These are phyloP conservation scores for Ostrea denselamellosa DNA, from an alignment of 1,140 invertebrate species.

Conservation along the genomic window DNA sequence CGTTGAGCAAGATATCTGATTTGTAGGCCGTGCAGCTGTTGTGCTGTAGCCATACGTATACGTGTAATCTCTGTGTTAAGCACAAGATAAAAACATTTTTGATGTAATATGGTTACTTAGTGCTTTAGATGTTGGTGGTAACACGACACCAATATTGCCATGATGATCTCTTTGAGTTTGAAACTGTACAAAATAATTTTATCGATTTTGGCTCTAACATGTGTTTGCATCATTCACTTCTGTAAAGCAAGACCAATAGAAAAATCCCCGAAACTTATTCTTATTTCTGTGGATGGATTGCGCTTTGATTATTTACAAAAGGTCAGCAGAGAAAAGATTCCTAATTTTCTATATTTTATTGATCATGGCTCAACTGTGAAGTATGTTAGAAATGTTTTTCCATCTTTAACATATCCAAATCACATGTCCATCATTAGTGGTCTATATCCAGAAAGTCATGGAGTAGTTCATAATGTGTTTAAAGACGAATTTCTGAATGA, in stretches of 20 bases:
- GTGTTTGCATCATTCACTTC: neutral
- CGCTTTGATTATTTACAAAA: conserved; percentile 69
- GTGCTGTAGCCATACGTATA: too few relatives aligned
- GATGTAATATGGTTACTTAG: neutral
- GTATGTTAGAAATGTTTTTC: conserved; percentile 80
- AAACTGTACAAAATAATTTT: neutral
- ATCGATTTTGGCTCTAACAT: neutral
- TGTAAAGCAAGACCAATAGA: conserved; percentile 7
- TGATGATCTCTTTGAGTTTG: neutral
- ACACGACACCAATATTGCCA: neutral
- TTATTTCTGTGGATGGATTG: conserved; percentile 76
- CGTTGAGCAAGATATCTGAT: too few relatives aligned
- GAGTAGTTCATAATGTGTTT: conserved; percentile 85
- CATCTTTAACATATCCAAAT: conserved; percentile 88
- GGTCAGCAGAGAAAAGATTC: conserved; percentile 45
- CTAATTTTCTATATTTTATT: conserved; percentile 70
- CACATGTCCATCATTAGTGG: conserved; percentile 87
- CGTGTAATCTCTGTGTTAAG: neutral
- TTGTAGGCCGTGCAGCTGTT: neutral
- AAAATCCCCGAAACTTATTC: conserved; percentile 57
- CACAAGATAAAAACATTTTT: neutral
- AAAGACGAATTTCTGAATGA: conserved; percentile 81
- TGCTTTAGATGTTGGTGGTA: neutral
- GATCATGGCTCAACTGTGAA: conserved; percentile 63
- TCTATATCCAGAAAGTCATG: conserved; percentile 86